These are phyloP conservation scores for Gobionotothen gibberifrons DNA, from an alignment of 2,797 vertebrate genomes.

Conservation along the genomic window DNA sequence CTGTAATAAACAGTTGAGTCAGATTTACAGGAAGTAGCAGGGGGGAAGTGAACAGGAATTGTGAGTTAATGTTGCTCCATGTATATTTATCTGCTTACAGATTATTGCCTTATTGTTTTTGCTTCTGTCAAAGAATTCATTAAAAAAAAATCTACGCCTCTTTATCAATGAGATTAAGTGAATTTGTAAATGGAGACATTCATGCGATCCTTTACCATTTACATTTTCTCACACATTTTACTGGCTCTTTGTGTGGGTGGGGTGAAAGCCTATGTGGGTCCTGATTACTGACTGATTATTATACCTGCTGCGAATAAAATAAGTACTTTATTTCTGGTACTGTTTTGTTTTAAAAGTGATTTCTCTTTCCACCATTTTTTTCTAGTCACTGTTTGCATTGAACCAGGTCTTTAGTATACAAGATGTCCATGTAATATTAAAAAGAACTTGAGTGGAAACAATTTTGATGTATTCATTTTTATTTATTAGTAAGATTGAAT, in stretches of 20 bases:
- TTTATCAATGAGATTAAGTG: slow-evolving; percentile 51
- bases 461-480: background rate
- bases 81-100: slow-evolving; percentile 55
- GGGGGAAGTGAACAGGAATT: slow-evolving; percentile 29
- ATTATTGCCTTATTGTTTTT: slow-evolving; percentile 59
- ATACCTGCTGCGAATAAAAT: slow-evolving; percentile 72
- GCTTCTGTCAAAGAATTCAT: slow-evolving; percentile 46
- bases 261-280: slow-evolving; percentile 42
- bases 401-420: background rate
- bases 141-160: slow-evolving; percentile 40
- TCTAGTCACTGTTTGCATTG: background rate
- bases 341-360: slow-evolving; percentile 17
- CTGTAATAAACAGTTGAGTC: slow-evolving; percentile 60
- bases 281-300: slow-evolving; percentile 68
- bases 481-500: background rate
- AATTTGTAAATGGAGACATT: slow-evolving; percentile 57
- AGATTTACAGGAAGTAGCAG: slow-evolving; percentile 45
- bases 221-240: slow-evolving; percentile 28
- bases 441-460: background rate
- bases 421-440: background rate
- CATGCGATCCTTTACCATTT: slow-evolving; percentile 52
- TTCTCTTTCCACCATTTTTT: slow-evolving; percentile 1
- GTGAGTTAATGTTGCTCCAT: slow-evolving; percentile 36
- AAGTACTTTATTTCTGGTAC: slow-evolving; percentile 57
- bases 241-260: slow-evolving; percentile 48